Evolutionary conservation across 2,888 invertebrate genomes (phyloP).

Genomic region (Scelioninae gen. 2): DNA sequence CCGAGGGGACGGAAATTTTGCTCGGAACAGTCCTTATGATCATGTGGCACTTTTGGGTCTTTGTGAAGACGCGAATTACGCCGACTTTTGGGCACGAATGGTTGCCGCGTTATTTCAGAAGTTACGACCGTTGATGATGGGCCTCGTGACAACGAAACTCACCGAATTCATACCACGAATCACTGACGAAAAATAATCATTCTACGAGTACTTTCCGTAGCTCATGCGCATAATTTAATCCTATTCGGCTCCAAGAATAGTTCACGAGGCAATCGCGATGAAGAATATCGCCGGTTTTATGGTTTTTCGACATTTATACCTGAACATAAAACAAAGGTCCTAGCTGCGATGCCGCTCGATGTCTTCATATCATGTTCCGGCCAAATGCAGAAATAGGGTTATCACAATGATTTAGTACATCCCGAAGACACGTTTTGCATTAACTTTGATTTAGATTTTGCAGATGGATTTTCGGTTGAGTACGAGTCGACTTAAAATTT

Average conservation of each 20-base stretch:
- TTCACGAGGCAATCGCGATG: neutral
- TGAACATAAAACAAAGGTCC: conserved; percentile 4
- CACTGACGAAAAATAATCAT: conserved; percentile 22
- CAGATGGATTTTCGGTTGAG: neutral
- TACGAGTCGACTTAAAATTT: conserved; percentile 4
- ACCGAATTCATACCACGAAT: conserved; percentile 45
- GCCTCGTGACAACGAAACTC: conserved; percentile 63
- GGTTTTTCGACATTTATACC: conserved; percentile 15
- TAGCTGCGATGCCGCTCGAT: neutral
- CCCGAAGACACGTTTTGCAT: neutral
- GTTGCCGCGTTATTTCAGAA: conserved; percentile 69
- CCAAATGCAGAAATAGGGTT: conserved; percentile 1
- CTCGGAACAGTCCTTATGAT: conserved; percentile 69
- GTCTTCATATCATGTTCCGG: conserved; percentile 26
- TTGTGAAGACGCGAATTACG: conserved; percentile 66
- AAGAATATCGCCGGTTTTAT: neutral
- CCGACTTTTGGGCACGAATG: conserved; percentile 51
- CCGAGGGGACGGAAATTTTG: conserved; percentile 62
- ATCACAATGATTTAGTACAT: neutral
- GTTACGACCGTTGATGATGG: conserved; percentile 73
- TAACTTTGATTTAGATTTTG: neutral
- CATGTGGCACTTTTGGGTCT: conserved; percentile 69
- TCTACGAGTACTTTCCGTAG: conserved; percentile 17
- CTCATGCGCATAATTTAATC: conserved; percentile 35
- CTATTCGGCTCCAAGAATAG: neutral